Conservation (phyloP, 2,113 vertebrate species). For the Corydoras sp. region DNA sequence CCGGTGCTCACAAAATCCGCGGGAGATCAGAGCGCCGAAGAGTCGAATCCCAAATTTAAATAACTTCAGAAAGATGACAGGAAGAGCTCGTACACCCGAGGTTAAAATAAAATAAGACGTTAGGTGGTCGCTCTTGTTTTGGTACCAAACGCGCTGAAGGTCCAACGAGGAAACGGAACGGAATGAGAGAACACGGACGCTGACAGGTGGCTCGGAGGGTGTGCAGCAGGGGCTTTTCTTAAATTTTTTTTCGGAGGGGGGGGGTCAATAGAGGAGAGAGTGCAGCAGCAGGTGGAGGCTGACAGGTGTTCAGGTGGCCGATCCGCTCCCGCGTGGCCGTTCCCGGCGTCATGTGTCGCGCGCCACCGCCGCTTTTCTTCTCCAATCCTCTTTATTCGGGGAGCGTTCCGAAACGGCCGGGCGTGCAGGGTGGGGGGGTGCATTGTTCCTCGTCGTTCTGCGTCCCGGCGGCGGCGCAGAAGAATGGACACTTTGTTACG, state of each 20-base stretch:
- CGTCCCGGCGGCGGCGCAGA: slow-evolving; percentile 12
- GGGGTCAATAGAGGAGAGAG: background rate
- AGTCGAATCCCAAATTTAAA: no score
- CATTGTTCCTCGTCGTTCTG: background rate
- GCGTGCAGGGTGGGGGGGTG: background rate
- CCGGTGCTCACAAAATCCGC: background rate
- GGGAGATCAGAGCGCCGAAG: background rate
- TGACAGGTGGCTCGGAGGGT: background rate
- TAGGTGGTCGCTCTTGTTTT: background rate
- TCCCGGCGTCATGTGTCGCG: background rate
- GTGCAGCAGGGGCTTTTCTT: background rate
- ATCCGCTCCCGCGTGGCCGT: background rate
- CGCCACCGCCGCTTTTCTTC: background rate
- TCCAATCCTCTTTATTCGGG: background rate
- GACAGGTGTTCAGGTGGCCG: background rate
- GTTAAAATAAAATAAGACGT: background rate
- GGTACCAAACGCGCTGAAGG: background rate
- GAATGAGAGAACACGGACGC: background rate
- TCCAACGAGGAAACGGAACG: background rate
- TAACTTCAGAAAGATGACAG: no score
- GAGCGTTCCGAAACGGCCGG: background rate
- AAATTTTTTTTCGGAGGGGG: background rate
- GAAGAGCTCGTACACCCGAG: no score
- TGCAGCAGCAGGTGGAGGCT: background rate
- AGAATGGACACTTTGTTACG: slow-evolving; percentile 2